Base-by-base conservation (phyloP, 2,888 invertebrate genomes). In the Pilophorus perplexus region DNA sequence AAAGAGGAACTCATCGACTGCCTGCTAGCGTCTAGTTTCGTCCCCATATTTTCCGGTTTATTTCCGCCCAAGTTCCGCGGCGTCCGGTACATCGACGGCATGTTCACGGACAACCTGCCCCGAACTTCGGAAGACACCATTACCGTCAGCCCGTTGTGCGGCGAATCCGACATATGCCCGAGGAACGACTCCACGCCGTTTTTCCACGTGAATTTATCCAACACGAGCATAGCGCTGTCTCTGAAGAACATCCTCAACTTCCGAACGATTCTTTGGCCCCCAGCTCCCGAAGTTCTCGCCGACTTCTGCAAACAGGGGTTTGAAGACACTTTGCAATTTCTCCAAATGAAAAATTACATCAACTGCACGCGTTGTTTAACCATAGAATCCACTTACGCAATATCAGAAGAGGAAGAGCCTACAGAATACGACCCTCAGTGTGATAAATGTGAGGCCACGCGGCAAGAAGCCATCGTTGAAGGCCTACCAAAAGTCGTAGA, bases 221-320 rank as follows among this genome's bases (percentile, higher is more conserved):
- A 93, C 76, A 93, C 93, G 18, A 93, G 92, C 76, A 93, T 93
- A 77, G 93, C 93, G 79, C 83, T 96, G 69, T 95, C 95, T 1
- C 86, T 89, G 71, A 89, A 93, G 77, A 99, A 99, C 78, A 87
- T 98, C 74, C 93, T 93, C 78, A 84, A 98, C 71, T 88, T 98
- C 77, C 86, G 89, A 2, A 85, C 93, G 68, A 95, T 96, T 72
- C 81, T 99, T 22, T 96, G 96, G 78, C 98, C 98, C 8, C 96
- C 98, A 0, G 90, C 90, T 74, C 90, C 96, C 0, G 96, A 98
- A 79, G 78, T 79, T 28, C 80, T 93, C 23, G 89, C 91, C 64
- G 90, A 92, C 76, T 94, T 98, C 88, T 98, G 97, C 78, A 92
- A 94, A 75, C 96, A 96, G 80, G 98, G 98, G 20, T 97, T 96